Evolutionary conservation across 1,140 invertebrate genomes (phyloP).

Genomic region (Drosophila kohkoa): DNA sequence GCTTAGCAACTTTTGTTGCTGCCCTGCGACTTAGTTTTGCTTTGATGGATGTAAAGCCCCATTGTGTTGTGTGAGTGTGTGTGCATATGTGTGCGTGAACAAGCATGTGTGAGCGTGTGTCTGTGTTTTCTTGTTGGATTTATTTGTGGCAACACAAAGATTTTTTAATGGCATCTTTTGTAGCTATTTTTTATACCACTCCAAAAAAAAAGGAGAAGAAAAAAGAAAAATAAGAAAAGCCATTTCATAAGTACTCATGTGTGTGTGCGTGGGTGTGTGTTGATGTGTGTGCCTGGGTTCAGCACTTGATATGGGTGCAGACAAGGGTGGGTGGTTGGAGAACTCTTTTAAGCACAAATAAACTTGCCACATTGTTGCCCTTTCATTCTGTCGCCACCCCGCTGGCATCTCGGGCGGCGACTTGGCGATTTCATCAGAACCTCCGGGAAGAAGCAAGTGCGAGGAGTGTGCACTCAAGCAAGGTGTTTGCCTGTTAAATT

Average conservation of each 20-base stretch:
- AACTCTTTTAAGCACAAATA: slow-evolving; percentile 81
- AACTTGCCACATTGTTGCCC: slow-evolving; percentile 80
- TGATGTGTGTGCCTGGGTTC: slow-evolving; percentile 14
- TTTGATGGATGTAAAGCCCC: slow-evolving; percentile 80
- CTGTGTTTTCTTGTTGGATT: slow-evolving; percentile 72
- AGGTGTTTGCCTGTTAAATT: slow-evolving; percentile 82
- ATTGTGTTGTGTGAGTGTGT: slow-evolving; percentile 40
- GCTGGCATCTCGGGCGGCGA: neutral
- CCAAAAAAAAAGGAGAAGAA: slow-evolving; percentile 11
- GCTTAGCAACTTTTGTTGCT: slow-evolving; percentile 78
- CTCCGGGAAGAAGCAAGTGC: slow-evolving; percentile 23
- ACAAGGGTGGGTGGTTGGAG: slow-evolving; percentile 43
- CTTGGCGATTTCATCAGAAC: slow-evolving; percentile 7
- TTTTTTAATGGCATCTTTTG: slow-evolving; percentile 84
- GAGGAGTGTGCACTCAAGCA: slow-evolving; percentile 71
- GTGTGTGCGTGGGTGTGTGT: slow-evolving; percentile 32
- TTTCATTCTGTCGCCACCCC: slow-evolving; percentile 32
- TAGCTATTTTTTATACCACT: slow-evolving; percentile 77
- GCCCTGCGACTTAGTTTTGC: slow-evolving; percentile 79
- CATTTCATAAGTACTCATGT: slow-evolving; percentile 67
- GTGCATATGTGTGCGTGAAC: slow-evolving; percentile 1
- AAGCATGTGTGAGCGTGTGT: slow-evolving; percentile 41
- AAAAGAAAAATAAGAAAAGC: slow-evolving; percentile 43
- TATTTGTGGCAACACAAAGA: slow-evolving; percentile 83
- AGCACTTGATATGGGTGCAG: slow-evolving; percentile 62